phyloP scores from a whole-genome alignment of 2,797 vertebrate genomes.

The Crossoptilon crossoptilon region DNA sequence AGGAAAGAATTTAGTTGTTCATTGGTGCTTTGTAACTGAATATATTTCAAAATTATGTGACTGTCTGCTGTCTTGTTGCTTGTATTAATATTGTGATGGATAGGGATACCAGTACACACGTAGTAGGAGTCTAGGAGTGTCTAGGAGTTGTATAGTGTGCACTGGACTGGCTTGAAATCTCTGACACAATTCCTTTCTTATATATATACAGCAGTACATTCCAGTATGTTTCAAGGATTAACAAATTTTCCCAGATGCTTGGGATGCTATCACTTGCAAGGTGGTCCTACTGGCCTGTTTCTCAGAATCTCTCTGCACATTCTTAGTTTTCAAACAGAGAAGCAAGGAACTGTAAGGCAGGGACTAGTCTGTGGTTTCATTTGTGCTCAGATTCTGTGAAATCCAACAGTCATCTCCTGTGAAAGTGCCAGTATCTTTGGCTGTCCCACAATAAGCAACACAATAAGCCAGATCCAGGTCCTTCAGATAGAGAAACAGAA shows the following conservation, averaged over 20 bases:
- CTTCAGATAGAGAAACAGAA: not conserved
- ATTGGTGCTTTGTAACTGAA: not conserved
- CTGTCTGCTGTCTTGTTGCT: not conserved
- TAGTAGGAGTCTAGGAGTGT: not conserved
- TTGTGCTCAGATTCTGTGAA: not conserved
- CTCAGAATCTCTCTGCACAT: not conserved
- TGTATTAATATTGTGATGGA: conserved; percentile 6
- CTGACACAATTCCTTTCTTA: not conserved
- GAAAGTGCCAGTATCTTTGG: not conserved
- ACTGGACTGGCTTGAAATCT: not conserved
- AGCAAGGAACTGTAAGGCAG: not conserved
- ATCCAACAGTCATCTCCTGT: not conserved
- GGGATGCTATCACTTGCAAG: not conserved
- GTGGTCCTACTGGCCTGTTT: not conserved
- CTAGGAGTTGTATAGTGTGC: not conserved
- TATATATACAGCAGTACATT: not conserved
- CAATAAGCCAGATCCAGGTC: not conserved
- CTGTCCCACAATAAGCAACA: not conserved
- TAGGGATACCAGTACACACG: not conserved
- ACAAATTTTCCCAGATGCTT: not conserved
- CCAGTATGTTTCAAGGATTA: not conserved
- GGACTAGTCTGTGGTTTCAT: not conserved
- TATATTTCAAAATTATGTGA: not conserved
- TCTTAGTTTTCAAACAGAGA: not conserved
- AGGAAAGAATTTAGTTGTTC: not conserved